Base-by-base conservation (phyloP, 2,888 invertebrate species). In the Ditula angustiorana region DNA sequence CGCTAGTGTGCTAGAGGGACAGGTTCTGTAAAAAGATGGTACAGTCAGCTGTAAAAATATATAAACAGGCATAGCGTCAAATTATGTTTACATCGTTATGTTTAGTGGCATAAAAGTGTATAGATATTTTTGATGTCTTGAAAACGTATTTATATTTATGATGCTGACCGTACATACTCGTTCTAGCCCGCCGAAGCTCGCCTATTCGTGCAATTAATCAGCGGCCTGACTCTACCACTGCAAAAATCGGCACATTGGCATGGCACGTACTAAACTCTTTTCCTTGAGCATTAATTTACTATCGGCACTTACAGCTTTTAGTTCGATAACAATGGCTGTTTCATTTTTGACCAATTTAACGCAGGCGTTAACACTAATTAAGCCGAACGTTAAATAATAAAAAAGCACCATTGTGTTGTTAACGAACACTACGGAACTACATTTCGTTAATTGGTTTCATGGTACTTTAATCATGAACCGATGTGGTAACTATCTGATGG, bases 391-490 rank as follows among this genome's bases (percentile, higher is more conserved):
- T 76, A 77, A 79, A 80, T 81, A 83, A 83, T 81, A 82, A 83
- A 85, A 85, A 81, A 79, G 76, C 74, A 78, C 82, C 84, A 87
- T 88, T 89, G 90, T 89, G 85, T 80, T 75, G 79, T 79, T 74
- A 77, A 74, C 74, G 75, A 74, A 76, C 53, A 57, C 63, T 69
- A 78, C 77, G 80, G 78, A 85, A 85, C 81, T 85, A 87, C 88
- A 86, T 88, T 90, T 86, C 76, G 87, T 89, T 90, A 90, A 91
- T 91, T 91, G 90, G 85, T 79, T 81, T 75, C 79, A 80, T 80
- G 82, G 78, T 75, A 80, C 82, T 86, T 88, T 88, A 88, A 89
- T 90, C 89, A 90, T 81, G 78, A 76, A 76, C 76, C 70, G 68
- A 70, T 72, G 62, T 64, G 63, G 65, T 74, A 78, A 75, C 73